Conservation (phyloP, 2,888 invertebrate genomes). For the Hirtodrosophila confusa region DNA sequence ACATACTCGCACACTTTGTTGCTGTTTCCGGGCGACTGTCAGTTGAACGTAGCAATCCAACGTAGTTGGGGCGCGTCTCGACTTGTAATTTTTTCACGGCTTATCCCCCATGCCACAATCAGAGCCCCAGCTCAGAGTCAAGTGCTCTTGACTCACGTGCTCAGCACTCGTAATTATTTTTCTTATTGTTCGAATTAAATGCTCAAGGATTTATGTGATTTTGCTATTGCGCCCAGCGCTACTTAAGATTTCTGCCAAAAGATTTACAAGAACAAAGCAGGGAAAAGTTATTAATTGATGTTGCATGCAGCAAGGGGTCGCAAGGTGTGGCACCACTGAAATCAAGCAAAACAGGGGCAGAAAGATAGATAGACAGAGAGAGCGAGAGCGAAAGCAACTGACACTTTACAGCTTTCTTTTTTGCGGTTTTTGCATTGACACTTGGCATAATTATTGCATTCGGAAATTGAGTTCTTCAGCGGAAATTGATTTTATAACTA, state of each 20-base stretch:
- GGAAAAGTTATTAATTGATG: conserved; percentile 69
- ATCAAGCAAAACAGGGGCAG: neutral
- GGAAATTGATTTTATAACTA: conserved; percentile 83
- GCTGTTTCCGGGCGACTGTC: conserved; percentile 68
- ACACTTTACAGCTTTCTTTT: conserved; percentile 8
- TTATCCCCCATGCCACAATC: conserved; percentile 37
- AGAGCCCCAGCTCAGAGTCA: conserved; percentile 20
- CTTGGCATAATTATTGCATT: conserved; percentile 83
- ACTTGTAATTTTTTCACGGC: conserved; percentile 76
- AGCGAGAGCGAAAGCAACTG: neutral
- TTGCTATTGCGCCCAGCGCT: conserved; percentile 36
- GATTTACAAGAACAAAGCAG: conserved; percentile 25
- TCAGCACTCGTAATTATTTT: conserved; percentile 80
- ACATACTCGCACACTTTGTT: conserved; percentile 53
- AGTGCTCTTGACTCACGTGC: conserved; percentile 79
- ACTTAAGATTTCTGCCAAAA: conserved; percentile 63
- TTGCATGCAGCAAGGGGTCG: conserved; percentile 26
- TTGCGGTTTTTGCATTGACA: conserved; percentile 59
- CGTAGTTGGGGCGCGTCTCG: conserved; percentile 50
- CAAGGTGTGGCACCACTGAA: conserved; percentile 25
- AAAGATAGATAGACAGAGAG: neutral
- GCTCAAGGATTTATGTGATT: conserved; percentile 75
- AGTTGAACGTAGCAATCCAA: conserved; percentile 47
- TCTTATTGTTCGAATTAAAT: conserved; percentile 80
- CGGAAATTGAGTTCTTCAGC: conserved; percentile 82